These are phyloP conservation scores for Drosophila eohydei DNA, from an alignment of 2,888 invertebrate genomes.

Conservation along the genomic window DNA sequence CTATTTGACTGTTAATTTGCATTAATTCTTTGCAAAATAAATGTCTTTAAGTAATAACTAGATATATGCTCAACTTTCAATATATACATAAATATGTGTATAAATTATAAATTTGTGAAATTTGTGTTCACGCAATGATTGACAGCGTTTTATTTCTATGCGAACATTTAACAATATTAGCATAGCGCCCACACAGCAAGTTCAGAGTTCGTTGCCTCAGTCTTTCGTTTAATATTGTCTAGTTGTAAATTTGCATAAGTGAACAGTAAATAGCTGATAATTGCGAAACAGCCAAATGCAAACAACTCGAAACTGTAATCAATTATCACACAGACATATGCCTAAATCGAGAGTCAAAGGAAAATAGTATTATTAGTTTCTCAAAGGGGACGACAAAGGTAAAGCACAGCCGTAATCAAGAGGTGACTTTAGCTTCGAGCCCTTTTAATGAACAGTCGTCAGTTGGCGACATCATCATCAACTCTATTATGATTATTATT, in stretches of 20 bases:
- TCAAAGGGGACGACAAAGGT: neutral
- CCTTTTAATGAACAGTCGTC: conserved; percentile 15
- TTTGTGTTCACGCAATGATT: neutral
- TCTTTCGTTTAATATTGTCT: conserved; percentile 58
- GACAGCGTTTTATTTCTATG: conserved; percentile 1
- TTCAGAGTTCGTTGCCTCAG: conserved; percentile 64
- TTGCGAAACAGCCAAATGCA: conserved; percentile 15
- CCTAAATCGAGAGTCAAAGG: neutral
- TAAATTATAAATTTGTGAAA: neutral
- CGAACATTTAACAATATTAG: conserved; percentile 5
- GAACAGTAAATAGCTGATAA: conserved; percentile 25
- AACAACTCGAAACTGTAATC: conserved; percentile 1
- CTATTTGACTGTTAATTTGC: conserved; percentile 19
- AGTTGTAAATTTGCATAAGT: conserved; percentile 33
- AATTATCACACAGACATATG: conserved; percentile 4
- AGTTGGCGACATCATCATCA: conserved; percentile 16
- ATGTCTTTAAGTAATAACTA: conserved; percentile 1
- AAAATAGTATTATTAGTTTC: conserved; percentile 2
- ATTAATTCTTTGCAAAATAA: conserved; percentile 4
- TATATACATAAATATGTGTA: neutral
- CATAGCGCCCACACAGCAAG: conserved; percentile 17
- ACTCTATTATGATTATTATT: conserved; percentile 35
- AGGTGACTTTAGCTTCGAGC: neutral
- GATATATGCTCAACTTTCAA: neutral
- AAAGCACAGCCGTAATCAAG: conserved; percentile 29